Evolutionary conservation across 2,797 vertebrate genomes (phyloP).

Genomic region (Psittacula derbiana): DNA sequence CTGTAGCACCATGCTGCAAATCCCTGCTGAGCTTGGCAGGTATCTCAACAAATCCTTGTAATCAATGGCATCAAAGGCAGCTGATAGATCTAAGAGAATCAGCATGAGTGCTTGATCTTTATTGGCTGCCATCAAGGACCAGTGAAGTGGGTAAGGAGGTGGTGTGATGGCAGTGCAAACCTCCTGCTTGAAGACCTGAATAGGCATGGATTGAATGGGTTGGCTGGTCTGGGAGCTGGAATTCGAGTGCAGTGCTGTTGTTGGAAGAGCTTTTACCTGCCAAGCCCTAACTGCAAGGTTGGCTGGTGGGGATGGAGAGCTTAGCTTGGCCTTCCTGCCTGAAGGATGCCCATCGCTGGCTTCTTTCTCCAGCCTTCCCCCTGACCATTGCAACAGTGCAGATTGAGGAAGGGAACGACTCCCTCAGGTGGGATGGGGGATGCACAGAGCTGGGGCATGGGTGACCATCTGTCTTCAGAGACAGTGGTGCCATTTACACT

Average conservation of each 20-base stretch:
- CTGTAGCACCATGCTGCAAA: background rate
- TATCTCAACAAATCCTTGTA: constrained; percentile 15
- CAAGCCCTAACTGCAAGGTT: background rate
- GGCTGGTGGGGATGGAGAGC: background rate
- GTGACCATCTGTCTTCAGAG: constrained; percentile 8
- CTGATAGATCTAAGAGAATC: background rate
- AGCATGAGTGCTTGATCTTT: background rate
- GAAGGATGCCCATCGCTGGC: background rate
- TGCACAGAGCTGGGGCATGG: background rate
- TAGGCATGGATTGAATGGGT: background rate
- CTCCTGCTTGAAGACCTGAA: background rate
- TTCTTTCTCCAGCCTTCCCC: background rate
- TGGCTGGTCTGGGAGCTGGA: background rate
- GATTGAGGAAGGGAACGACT: background rate
- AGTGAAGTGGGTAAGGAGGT: background rate
- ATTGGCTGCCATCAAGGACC: background rate
- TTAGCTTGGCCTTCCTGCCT: background rate
- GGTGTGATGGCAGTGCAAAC: background rate
- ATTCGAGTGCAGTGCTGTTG: background rate
- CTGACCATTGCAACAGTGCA: background rate
- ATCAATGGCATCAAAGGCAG: background rate
- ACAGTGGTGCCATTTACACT: constrained; percentile 7
- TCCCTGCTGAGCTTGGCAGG: background rate
- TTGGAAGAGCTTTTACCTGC: background rate
- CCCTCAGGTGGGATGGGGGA: background rate